Evolutionary conservation across 2,797 vertebrate genomes (phyloP), one percentile per base, ranked within the genome.

Genomic region (Gadopsis marmoratus): DNA sequence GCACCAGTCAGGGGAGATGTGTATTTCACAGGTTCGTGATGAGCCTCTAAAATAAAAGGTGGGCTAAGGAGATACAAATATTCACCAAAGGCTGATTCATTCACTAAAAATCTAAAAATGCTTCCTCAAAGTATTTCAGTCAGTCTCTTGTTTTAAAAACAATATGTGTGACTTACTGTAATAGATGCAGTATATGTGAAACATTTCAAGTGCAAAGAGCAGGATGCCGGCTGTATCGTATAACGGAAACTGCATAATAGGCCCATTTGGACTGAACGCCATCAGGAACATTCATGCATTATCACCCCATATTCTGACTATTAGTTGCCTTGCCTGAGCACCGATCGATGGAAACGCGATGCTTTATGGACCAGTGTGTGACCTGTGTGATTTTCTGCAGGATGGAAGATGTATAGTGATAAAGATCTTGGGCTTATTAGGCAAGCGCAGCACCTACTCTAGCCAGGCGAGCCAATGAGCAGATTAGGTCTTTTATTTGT

Each of bases 231-330:
- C 51, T 4, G 21, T 66, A 71, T 83, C 76, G 23, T 14, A 65
- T 78, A 87, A 85, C 70, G 6, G 23, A 70, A 55, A 55, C 73
- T 74, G 66, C 16, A 76, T 91, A 88, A 89, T 86, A 79, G 81
- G 41, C 51, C 75, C 50, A 76, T 89, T 85, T 88, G 26, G 64
- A 71, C 48, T 31, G 58, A 85, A 65, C 68, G 59, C 55, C 71
- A 85, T 80, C 66, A 81, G 80, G 84, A 82, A n/a, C 72, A 86
- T 71, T 84, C 45, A 26, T 48, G 69, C 77, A 79, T 85, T 86
- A 88, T 85, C 68, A 43, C 70, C 66, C 33, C 13, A 35, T 79
- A 69, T 81, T 79, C 79, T 61, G 78, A 64, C 62, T 77, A 67
- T 76, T 82, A 76, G 84, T 54, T 76, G 70, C 72, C 71, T 69